Percentiles rank a stretch among this genome's conserved stretches.
phyloP scores from a whole-genome alignment of 2,888 invertebrate genomes.

The Eristalinus sepulchralis region DNA sequence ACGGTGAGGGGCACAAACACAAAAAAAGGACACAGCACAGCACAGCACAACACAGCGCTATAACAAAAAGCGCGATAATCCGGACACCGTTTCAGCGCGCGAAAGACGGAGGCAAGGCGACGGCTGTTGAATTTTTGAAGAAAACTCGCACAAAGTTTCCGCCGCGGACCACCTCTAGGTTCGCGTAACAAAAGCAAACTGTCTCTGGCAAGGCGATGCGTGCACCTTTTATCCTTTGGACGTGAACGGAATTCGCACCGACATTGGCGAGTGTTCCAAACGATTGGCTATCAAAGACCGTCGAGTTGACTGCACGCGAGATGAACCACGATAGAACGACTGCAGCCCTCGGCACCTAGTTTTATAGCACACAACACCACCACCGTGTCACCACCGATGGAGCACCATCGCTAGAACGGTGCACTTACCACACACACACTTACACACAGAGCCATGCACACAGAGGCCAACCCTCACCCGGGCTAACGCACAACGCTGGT shows the following conservation, averaged over 20 bases:
- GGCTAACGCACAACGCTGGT: conserved; percentile 5
- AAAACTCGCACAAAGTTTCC: not conserved
- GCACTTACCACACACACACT: not conserved
- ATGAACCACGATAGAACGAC: conserved; percentile 14
- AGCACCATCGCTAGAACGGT: not conserved
- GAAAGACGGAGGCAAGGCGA: not conserved
- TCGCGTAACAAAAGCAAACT: conserved; percentile 36
- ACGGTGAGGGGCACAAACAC: not conserved
- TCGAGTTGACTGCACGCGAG: conserved; percentile 39
- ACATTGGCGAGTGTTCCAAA: not conserved
- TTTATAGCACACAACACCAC: conserved; percentile 15
- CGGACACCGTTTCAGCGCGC: not conserved
- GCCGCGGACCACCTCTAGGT: not conserved
- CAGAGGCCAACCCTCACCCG: not conserved
- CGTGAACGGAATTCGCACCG: not conserved
- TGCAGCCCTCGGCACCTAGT: conserved; percentile 24
- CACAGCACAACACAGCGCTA: conserved; percentile 7
- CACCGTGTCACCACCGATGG: not conserved
- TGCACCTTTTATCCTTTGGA: conserved; percentile 43
- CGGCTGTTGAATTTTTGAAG: not conserved
- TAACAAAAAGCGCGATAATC: not conserved
- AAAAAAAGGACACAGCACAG: conserved; percentile 5
- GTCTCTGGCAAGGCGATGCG: conserved; percentile 9
- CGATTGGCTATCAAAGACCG: conserved; percentile 3
- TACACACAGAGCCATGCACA: not conserved